A percentile compares a stretch with the other conserved stretches of the same genome.
Evolutionary conservation across 2,888 invertebrate genomes (phyloP).

Genomic region (Sturmia bella): DNA sequence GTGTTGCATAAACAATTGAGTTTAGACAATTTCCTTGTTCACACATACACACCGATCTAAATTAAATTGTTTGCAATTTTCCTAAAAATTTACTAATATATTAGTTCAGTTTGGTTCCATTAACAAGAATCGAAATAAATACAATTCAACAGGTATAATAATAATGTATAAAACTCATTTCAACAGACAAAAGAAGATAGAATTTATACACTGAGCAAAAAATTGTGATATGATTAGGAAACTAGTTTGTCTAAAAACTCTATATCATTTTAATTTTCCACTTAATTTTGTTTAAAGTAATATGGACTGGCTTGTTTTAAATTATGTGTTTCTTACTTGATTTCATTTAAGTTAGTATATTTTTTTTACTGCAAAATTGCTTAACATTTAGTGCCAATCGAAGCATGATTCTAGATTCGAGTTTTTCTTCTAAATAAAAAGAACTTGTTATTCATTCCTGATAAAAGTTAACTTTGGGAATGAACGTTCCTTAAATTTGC

Average conservation of each 20-base stretch:
- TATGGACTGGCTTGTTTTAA: slow-evolving; percentile 42
- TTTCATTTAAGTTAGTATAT: slow-evolving; percentile 14
- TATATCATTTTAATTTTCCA: not conserved
- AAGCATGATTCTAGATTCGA: slow-evolving; percentile 42
- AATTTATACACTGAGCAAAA: slow-evolving; percentile 22
- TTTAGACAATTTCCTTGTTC: not conserved
- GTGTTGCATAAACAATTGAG: slow-evolving; percentile 53
- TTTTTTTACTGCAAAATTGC: slow-evolving; percentile 36
- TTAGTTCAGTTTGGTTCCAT: slow-evolving; percentile 6
- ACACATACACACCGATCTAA: slow-evolving; percentile 53
- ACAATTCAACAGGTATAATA: not conserved
- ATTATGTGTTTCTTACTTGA: not conserved
- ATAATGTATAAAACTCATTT: slow-evolving; percentile 3
- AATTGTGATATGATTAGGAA: slow-evolving; percentile 30
- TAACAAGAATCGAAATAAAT: slow-evolving; percentile 6
- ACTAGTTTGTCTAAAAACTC: slow-evolving; percentile 17
- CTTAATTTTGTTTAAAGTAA: slow-evolving; percentile 45
- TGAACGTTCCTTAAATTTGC: slow-evolving; percentile 48
- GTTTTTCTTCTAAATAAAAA: slow-evolving; percentile 43
- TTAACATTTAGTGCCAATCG: slow-evolving; percentile 62
- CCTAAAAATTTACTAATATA: slow-evolving; percentile 51
- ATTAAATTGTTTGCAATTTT: slow-evolving; percentile 44
- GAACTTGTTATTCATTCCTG: slow-evolving; percentile 29
- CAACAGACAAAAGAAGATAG: not conserved
- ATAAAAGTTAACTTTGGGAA: slow-evolving; percentile 15